A percentile compares a stretch with the other conserved stretches of the same genome.
These are phyloP conservation scores for Cassiopea andromeda DNA, from an alignment of 30 jellyfish, hydroid and myxozoan species.

Conservation along the genomic window DNA sequence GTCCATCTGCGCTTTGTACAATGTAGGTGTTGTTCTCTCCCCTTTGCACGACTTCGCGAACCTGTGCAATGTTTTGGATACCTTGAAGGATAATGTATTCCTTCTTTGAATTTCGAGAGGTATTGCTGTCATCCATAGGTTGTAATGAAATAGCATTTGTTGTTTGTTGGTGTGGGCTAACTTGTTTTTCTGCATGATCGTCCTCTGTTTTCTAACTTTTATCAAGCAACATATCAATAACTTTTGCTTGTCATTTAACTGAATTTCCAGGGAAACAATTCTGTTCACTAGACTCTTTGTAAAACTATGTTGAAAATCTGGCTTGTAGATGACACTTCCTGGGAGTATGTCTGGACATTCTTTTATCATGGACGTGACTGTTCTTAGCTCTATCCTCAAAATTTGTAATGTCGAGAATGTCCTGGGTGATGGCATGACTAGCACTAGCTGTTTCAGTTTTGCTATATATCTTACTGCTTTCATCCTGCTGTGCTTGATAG, in stretches of 20 bases:
- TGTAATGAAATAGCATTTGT: neutral
- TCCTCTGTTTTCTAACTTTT: neutral
- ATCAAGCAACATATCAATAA: conserved; percentile 8
- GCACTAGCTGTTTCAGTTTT: neutral
- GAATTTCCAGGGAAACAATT: conserved; percentile 1
- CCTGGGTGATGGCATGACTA: conserved; percentile 2
- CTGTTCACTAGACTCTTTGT: conserved; percentile 7
- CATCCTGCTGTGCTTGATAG: neutral
- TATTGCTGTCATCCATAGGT: neutral
- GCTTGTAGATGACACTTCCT: conserved; percentile 7
- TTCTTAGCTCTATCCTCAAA: neutral
- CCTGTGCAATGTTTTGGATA: neutral
- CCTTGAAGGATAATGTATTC: neutral
- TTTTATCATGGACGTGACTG: neutral
- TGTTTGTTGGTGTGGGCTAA: neutral
- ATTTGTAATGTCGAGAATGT: neutral
- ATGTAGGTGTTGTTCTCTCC: no score
- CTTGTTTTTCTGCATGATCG: conserved; percentile 8
- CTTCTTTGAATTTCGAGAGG: neutral
- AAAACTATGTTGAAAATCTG: conserved; percentile 11
- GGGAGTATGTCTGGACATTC: neutral
- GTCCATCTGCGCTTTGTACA: no score
- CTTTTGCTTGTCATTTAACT: neutral
- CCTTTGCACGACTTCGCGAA: conserved; percentile 2
- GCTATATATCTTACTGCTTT: neutral